Evolutionary conservation across 2,888 invertebrate species (phyloP), one percentile per base, ranked within the genome.

Genomic region (Orchesellides sinensis): DNA sequence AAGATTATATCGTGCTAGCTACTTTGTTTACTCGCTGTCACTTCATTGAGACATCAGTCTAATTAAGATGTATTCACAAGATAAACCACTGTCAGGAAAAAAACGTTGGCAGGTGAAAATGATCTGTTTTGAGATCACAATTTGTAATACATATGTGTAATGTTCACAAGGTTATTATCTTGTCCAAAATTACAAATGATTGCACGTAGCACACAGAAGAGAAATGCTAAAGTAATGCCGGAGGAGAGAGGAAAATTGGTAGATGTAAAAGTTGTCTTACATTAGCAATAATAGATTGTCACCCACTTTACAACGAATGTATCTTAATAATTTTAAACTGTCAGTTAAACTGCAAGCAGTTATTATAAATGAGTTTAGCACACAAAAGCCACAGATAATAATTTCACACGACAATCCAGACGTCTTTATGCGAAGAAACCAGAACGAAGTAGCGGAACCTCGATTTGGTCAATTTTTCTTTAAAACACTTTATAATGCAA

Each of bases 181-280:
- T 70, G 70, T 70, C 70, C 54, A 54, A 54, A 69, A 54, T 66
- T 8, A 66, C n/a, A 47, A 66, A 66, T 66, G 63, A 63, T 63
- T 63, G 40, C 40, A 35, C 40, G 56, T 23, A 23, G 32, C 10
- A 6, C 32, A 32, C 32, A 6, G 32, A 32, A 32, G 10, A 32
- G 32, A 32, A 5, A 32, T 5, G 32, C 5, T 32, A 29, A n/a
- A 54, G 23, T 54, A 6, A 25, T 19, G 19, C 19, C 52, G 23
- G 54, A 54, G 21, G 54, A 54, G 21, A 54, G 23, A 54, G 17
- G 23, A 14, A 54, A 23, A 23, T 12, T 23, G 25, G 23, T 14
- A 54, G 14, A 8, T n/a, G 40, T 5, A 40, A 40, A 40, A 40
- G 40, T 32, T 32, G 5, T n/a, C n/a, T n/a, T n/a, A n/a, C 25